Evolutionary conservation across 2,888 invertebrate species (phyloP), one percentile per base, ranked within the genome.

Genomic region (Atethmia centrago): DNA sequence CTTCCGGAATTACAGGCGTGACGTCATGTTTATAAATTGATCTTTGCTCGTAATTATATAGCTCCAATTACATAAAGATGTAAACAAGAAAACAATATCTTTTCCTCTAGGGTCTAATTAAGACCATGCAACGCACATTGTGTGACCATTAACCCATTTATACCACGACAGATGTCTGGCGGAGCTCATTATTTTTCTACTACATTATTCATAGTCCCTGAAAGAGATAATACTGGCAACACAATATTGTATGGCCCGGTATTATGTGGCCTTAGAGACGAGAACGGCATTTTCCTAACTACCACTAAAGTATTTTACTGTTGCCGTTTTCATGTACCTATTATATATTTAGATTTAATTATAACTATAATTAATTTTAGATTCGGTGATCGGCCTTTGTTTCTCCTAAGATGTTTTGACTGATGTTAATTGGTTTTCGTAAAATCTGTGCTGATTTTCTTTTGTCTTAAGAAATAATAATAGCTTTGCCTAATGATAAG

Each of bases 171-270:
- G 88, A 90, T 87, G 89, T 89, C 88, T 80, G 36, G 78, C 56
- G 72, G 56, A 79, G 77, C 89, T 91, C 89, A 90, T 91, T 91
- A 91, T 91, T 91, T 91, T 89, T 88, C 85, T 87, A 82, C 89
- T 89, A 90, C 90, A 90, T 91, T 90, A 91, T 91, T 91, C 90
- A 91, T 85, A 85, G 89, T 85, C 85, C 85, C 71, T 70, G 76
- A 74, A 81, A 82, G 76, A 87, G 80, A 89, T 88, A 89, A 88
- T 85, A 71, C 81, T 69, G 74, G 65, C 68, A 80, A 83, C 82
- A 87, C 79, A 82, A 82, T 76, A 81, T 80, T 82, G 76, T 83
- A 64, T 76, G 70, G 63, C 62, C 40, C 58, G 25, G 61, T 64
- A 71, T 81, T 77, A 73, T 75, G 74, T 74, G 72, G 70, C 67